A percentile compares a stretch with the other conserved stretches of the same genome.
phyloP scores from a whole-genome alignment of 2,888 invertebrate genomes.

The Nemurella pictetii region DNA sequence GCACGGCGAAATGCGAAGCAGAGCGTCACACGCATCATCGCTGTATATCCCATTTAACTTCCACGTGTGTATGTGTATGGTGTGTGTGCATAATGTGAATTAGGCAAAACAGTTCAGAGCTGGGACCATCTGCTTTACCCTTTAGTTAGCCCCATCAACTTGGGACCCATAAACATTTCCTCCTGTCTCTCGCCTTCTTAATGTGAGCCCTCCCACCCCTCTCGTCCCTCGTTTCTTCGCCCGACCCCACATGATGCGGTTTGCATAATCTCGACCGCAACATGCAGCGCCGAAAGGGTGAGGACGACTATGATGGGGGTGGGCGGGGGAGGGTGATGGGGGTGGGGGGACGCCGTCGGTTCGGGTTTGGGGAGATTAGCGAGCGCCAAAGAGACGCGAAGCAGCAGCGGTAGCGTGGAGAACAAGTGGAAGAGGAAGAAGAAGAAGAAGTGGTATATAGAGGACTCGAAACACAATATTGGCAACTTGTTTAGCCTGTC shows the following conservation, averaged over 20 bases:
- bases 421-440: background rate
- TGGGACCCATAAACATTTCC: conserved; percentile 41
- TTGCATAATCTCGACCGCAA: conserved; percentile 41
- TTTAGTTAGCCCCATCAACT: conserved; percentile 19
- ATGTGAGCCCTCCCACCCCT: conserved; percentile 31
- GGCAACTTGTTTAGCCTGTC: conserved; percentile 25
- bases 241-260: conserved; percentile 37
- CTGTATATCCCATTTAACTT: no score
- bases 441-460: no score
- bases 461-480: conserved; percentile 27
- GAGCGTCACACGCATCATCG: no score
- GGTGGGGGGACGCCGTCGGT: conserved; percentile 4
- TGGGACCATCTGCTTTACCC: conserved; percentile 39
- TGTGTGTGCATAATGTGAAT: conserved; percentile 36
- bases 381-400: background rate
- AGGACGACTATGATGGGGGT: no score
- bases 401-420: no score
- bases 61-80: no score
- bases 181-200: conserved; percentile 37
- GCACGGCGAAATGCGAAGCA: no score
- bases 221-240: background rate
- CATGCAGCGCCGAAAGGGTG: conserved; percentile 22
- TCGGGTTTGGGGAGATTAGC: conserved; percentile 26
- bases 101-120: conserved; percentile 40
- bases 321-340: conserved; percentile 14